Conservation (phyloP, 2,113 vertebrate species). For the Geococcyx californianus region DNA sequence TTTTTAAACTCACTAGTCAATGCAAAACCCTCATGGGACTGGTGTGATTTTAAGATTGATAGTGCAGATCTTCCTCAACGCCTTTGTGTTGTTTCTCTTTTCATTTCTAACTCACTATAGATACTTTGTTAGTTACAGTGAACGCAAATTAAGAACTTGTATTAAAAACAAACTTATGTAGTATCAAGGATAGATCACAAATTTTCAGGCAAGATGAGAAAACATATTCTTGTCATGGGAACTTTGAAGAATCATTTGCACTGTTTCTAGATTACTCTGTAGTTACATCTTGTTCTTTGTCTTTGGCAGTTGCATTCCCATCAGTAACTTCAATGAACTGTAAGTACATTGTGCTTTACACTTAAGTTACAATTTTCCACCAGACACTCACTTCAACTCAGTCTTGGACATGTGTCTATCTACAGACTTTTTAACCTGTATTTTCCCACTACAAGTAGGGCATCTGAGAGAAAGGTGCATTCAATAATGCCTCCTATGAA, state of each 20-base stretch:
- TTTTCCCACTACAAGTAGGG: not conserved
- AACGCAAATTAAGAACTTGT: not conserved
- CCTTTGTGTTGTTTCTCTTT: not conserved
- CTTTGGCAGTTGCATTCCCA: not conserved
- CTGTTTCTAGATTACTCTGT: not conserved
- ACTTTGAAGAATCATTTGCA: not conserved
- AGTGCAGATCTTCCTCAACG: not conserved
- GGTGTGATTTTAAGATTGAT: not conserved
- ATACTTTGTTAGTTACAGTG: not conserved
- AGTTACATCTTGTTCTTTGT: not conserved
- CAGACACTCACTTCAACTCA: not conserved
- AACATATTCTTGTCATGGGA: not conserved
- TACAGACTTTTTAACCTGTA: not conserved
- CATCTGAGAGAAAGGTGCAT: not conserved
- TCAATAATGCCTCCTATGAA: not conserved
- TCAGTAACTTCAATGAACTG: not conserved
- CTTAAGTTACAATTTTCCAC: not conserved
- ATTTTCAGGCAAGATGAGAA: not conserved
- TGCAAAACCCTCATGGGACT: not conserved
- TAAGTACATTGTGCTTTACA: not conserved
- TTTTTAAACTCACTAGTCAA: not conserved
- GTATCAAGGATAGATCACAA: not conserved
- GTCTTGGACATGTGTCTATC: not conserved
- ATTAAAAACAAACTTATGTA: fast-evolving
- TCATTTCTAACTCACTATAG: not conserved